These are phyloP conservation scores for Martes martes DNA, from an alignment of 2,113 vertebrate genomes.

Conservation along the genomic window DNA sequence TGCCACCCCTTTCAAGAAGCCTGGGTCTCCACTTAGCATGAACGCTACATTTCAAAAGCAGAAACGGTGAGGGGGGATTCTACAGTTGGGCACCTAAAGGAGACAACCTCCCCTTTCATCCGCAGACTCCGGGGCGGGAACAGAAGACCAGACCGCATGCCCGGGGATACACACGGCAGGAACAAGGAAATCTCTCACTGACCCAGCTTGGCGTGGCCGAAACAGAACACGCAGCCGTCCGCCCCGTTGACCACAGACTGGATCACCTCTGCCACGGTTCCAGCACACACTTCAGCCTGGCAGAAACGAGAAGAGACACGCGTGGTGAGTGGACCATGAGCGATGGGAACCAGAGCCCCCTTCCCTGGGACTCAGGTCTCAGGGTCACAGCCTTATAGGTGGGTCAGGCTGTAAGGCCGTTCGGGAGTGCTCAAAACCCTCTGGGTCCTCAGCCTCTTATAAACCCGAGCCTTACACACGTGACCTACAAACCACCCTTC, in stretches of 20 bases:
- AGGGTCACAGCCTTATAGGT: rapidly evolving
- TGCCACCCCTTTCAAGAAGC: neutral
- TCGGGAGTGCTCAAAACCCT: neutral
- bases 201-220: conserved; percentile 98
- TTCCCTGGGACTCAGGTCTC: neutral
- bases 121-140: neutral
- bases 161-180: neutral
- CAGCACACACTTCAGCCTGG: conserved; percentile 97
- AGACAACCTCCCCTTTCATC: neutral
- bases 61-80: too few species aligned
- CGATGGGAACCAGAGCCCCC: rapidly evolving
- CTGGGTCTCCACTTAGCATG: rapidly evolving
- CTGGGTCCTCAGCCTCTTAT: neutral
- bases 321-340: neutral
- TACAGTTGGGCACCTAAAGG: neutral
- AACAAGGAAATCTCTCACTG: conserved; percentile 70
- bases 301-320: conserved; percentile 15
- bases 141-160: neutral
- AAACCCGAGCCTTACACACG: neutral
- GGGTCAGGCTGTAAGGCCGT: neutral
- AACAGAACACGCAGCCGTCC: conserved; percentile 99
- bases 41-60: neutral
- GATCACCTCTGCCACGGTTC: conserved; percentile 98
- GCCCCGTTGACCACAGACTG: conserved; percentile 99
- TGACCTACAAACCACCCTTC: neutral